Evolutionary conservation across 2,797 vertebrate species (phyloP).

Genomic region (Coregonus suidteri): DNA sequence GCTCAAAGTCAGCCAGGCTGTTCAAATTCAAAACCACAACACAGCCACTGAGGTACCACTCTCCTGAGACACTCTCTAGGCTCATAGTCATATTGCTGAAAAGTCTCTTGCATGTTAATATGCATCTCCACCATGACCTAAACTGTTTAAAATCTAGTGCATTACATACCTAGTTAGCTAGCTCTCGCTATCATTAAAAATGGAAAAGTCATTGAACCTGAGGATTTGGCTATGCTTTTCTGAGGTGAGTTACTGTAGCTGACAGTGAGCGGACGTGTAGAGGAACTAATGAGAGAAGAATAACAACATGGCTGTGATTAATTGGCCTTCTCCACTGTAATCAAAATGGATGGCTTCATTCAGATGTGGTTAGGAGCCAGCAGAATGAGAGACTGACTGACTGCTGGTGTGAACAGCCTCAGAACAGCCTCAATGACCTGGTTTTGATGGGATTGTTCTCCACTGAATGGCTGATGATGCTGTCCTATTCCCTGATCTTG

Average conservation of each 20-base stretch:
- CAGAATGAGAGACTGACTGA: slow-evolving; percentile 26
- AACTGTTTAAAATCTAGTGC: slow-evolving; percentile 42
- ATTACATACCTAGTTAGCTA: slow-evolving; percentile 46
- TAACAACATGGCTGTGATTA: slow-evolving; percentile 62
- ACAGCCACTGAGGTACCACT: slow-evolving; percentile 15
- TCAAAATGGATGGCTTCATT: slow-evolving; percentile 67
- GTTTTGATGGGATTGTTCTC: background rate
- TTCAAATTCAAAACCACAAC: slow-evolving; percentile 26
- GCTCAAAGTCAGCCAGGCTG: background rate
- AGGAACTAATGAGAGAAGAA: slow-evolving; percentile 60
- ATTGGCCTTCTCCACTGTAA: slow-evolving; percentile 61
- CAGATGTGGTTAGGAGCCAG: slow-evolving; percentile 58
- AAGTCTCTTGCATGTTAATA: slow-evolving; percentile 45
- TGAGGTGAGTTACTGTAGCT: slow-evolving; percentile 20
- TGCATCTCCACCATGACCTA: slow-evolving; percentile 41
- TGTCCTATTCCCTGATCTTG: background rate
- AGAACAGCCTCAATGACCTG: slow-evolving; percentile 36
- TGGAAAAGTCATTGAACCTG: slow-evolving; percentile 64
- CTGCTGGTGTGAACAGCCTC: background rate
- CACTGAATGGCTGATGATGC: slow-evolving; percentile 11
- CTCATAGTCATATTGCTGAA: slow-evolving; percentile 36
- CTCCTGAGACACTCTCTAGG: slow-evolving; percentile 29
- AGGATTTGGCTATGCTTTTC: slow-evolving; percentile 50
- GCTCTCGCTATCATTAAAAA: slow-evolving; percentile 71
- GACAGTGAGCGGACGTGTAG: background rate